Evolutionary conservation across 2,888 invertebrate genomes (phyloP).

Genomic region (Hirtodrosophila histrioides): DNA sequence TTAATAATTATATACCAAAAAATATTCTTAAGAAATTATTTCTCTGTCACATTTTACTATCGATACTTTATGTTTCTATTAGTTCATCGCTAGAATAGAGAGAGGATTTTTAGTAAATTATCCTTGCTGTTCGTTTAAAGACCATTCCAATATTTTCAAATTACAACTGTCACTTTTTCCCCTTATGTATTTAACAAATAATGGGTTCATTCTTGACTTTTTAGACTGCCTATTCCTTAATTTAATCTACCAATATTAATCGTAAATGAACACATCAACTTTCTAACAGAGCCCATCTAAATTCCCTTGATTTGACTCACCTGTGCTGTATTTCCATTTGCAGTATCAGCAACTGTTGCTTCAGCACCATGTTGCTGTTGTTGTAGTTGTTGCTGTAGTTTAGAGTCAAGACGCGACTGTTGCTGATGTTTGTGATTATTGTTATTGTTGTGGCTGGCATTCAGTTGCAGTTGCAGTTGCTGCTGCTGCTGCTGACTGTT

Average conservation of each 20-base stretch:
- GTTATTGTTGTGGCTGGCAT: slow-evolving; percentile 54
- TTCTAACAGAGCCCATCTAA: slow-evolving; percentile 3
- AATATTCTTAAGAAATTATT: no score
- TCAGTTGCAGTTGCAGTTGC: slow-evolving; percentile 51
- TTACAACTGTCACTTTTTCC: no score
- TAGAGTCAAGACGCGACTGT: slow-evolving; percentile 49
- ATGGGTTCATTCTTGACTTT: no score
- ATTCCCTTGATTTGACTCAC: slow-evolving; percentile 51
- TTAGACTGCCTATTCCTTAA: neutral
- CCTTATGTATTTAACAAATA: no score
- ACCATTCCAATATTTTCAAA: no score
- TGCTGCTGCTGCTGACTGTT: slow-evolving; percentile 34
- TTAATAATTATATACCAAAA: no score
- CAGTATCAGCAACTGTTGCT: slow-evolving; percentile 63
- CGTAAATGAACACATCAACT: neutral
- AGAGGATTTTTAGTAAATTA: no score
- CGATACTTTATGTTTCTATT: no score
- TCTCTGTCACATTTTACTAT: no score
- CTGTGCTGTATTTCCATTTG: slow-evolving; percentile 73
- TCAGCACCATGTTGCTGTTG: slow-evolving; percentile 54
- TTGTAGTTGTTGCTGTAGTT: slow-evolving; percentile 53
- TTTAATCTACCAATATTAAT: neutral
- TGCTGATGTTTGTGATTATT: slow-evolving; percentile 50
- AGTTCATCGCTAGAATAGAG: no score
- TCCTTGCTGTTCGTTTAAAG: no score